Evolutionary conservation across 2,888 invertebrate genomes (phyloP), one percentile per base, ranked within the genome.

Genomic region (Crossocerus cetratus): DNA sequence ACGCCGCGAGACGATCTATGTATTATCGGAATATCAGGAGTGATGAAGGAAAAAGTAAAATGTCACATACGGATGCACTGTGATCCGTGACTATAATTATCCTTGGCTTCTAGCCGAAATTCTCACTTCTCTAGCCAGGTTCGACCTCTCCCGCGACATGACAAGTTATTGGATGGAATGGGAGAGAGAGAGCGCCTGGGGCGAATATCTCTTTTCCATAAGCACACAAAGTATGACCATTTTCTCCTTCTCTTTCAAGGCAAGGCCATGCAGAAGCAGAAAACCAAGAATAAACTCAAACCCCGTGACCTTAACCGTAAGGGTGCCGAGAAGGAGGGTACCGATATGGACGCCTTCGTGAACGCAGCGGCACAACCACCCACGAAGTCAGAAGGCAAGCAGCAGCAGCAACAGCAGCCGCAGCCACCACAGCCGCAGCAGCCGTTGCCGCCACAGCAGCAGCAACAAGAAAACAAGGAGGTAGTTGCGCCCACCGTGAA

Each of bases 331-430:
- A 93, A 93, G 85, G 93, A 93, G 84, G 93, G 93, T 75, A 92
- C 92, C 23, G 93, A 93, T 72, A 93, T 93, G 93, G 93, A 93
- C 84, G 92, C 92, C 57, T 92, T 93, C 83, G 91, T 91, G 74
- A 89, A 89, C 70, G 70, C 77, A 71, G 81, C 72, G 75, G 32
- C 32, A 3, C 32, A 32, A 32, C 70, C 74, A 68, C 67, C 63
- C 32, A 72, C 74, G 45, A 79, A 84, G 63, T 68, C 78, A 13
- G 87, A 87, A 53, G 70, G 56, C 54, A 85, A 84, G 65, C 49
- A 49, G 45, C 43, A 43, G 13, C 43, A 43, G 4, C 43, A 43
- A 13, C 43, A 43, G 43, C 43, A 43, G 43, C 43, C 5, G 5
- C 43, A 43, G 43, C 43, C 5, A 43, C 43, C 43, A 13, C 43